Conservation (phyloP, 1,140 invertebrate genomes). For the Polyergus mexicanus region DNA sequence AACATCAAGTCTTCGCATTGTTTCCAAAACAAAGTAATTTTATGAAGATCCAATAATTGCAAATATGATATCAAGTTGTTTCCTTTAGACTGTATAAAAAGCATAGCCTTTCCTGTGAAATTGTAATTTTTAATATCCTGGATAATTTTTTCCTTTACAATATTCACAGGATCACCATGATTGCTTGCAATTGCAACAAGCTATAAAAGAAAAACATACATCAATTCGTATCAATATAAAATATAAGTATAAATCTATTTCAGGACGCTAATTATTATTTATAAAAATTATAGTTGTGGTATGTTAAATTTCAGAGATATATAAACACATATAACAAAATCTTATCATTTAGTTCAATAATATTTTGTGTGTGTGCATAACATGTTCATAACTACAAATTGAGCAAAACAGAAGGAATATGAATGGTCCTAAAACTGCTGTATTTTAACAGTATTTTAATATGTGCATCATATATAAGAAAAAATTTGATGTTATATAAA, state of each 20-base stretch:
- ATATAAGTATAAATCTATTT: not conserved
- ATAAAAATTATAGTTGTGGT: not conserved
- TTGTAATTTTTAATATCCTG: slow-evolving; percentile 52
- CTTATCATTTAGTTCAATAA: not conserved
- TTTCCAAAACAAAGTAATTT: slow-evolving; percentile 59
- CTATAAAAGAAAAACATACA: slow-evolving; percentile 6
- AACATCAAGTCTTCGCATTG: slow-evolving; percentile 21
- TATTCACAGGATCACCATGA: slow-evolving; percentile 26
- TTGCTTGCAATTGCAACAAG: slow-evolving; percentile 47
- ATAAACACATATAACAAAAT: not conserved
- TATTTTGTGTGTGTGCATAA: no score
- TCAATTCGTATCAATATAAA: not conserved
- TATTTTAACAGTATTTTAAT: not conserved
- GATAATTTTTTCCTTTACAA: slow-evolving; percentile 65
- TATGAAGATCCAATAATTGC: slow-evolving; percentile 28
- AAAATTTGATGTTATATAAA: not conserved
- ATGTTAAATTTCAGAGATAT: not conserved
- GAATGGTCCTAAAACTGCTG: no score
- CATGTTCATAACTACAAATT: not conserved
- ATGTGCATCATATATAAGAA: not conserved
- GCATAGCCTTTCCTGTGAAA: slow-evolving; percentile 15
- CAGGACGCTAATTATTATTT: not conserved
- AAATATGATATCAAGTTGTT: slow-evolving; percentile 16
- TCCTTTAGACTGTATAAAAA: slow-evolving; percentile 24
- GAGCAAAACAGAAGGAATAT: no score